Percentiles rank a stretch among this genome's conserved stretches.
These are phyloP conservation scores for Elegia similella DNA, from an alignment of 2,888 invertebrate species.

Conservation along the genomic window DNA sequence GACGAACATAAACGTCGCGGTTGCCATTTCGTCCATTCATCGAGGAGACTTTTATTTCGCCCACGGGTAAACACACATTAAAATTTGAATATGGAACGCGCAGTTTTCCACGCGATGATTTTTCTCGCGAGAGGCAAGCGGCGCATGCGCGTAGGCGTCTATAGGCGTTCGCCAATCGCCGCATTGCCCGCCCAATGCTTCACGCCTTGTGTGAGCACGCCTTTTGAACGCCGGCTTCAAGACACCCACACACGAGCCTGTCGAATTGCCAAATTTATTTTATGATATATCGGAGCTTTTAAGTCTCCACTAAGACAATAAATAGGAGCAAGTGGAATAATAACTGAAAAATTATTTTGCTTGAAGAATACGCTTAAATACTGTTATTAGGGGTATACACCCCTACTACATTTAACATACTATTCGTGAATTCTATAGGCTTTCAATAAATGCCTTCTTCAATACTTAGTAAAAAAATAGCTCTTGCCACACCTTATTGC, in stretches of 20 bases:
- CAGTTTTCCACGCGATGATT: slow-evolving; percentile 67
- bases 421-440: not conserved
- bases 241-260: slow-evolving; percentile 34
- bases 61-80: slow-evolving; percentile 60
- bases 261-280: slow-evolving; percentile 32
- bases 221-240: slow-evolving; percentile 36
- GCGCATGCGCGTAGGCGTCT: slow-evolving; percentile 80
- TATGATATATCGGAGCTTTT: slow-evolving; percentile 22
- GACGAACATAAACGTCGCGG: slow-evolving; percentile 40
- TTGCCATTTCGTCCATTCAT: slow-evolving; percentile 55
- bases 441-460: too few relatives aligned
- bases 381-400: too few relatives aligned
- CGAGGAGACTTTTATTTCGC: slow-evolving; percentile 48
- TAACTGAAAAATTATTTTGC: slow-evolving; percentile 18
- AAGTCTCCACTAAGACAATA: slow-evolving; percentile 20
- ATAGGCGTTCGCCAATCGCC: slow-evolving; percentile 80
- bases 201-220: slow-evolving; percentile 52
- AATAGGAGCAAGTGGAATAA: slow-evolving; percentile 18
- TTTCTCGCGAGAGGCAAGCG: slow-evolving; percentile 57
- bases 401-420: not conserved
- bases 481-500: slow-evolving; percentile 1
- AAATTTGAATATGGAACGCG: slow-evolving; percentile 50
- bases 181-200: slow-evolving; percentile 61
- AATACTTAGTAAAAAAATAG: too few relatives aligned
- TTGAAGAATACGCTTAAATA: not conserved